Evolutionary conservation across 2,797 vertebrate species (phyloP).

Genomic region (Neopelma chrysocephalum): DNA sequence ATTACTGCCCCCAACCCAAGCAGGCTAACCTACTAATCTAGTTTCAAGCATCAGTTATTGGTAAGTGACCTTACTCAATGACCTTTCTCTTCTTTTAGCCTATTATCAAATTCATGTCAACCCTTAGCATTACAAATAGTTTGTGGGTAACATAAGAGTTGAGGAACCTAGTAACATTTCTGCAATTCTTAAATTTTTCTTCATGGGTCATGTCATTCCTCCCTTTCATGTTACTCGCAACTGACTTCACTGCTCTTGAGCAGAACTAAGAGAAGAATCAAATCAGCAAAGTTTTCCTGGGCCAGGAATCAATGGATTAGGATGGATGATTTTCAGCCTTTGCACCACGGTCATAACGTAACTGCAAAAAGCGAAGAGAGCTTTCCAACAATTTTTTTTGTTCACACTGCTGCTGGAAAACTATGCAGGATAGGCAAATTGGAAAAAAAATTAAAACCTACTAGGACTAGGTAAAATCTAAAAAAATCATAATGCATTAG

Average conservation of each 20-base stretch:
- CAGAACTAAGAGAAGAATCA: not conserved
- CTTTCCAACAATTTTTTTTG: not conserved
- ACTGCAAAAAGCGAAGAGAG: not conserved
- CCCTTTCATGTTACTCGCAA: not conserved
- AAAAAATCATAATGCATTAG: not conserved
- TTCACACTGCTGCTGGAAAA: not conserved
- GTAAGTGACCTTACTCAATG: not conserved
- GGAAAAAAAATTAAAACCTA: not conserved
- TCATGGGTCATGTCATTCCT: not conserved
- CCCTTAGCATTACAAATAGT: not conserved
- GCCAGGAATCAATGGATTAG: not conserved
- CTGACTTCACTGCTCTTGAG: not conserved
- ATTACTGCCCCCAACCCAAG: not conserved
- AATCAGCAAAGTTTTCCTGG: not conserved
- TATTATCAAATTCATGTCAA: not conserved
- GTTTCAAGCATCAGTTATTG: not conserved
- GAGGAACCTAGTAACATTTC: not conserved
- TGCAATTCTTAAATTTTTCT: not conserved
- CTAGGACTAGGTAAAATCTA: not conserved
- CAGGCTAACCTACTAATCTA: not conserved
- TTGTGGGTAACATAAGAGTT: not conserved
- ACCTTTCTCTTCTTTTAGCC: not conserved
- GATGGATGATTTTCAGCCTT: not conserved
- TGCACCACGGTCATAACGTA: not conserved
- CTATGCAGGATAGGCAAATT: accelerated